Evolutionary conservation across 2,113 vertebrate genomes (phyloP), one percentile per base, ranked within the genome.

Genomic region (Aramus guarauna): DNA sequence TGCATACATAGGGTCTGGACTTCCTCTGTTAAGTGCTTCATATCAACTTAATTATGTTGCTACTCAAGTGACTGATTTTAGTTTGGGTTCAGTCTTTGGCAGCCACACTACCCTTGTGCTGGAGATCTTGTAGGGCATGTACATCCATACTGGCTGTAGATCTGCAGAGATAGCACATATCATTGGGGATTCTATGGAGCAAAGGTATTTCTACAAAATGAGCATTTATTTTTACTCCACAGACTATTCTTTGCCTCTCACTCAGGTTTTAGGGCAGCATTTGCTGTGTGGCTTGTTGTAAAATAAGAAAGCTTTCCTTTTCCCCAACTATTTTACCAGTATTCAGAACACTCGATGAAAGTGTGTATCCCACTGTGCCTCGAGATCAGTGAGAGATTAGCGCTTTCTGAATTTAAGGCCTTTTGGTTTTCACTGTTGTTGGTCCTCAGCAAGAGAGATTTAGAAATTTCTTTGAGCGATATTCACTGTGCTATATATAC

Each of bases 341-440:
- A 83, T 41, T 92, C 53, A 77, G 58, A 82, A 15, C 29, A 32
- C 32, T 43, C 0, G 0, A 29, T 18, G 9, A 50, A 85, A 66
- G 23, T 3, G 5, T 32, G 4, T 55, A 32, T 62, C 81, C 78
- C 26, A 50, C 60, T 73, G 88, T 77, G 88, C 55, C 59, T 76
- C 14, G 7, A 55, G 67, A 90, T 79, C 78, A 88, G 45, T 3
- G 24, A 82, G 62, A 58, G 81, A 96, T 94, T 62, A 90, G 26
- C 2, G 2, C 24, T 55, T 88, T 69, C 67, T 66, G 50, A 66
- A 52, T 72, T 82, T 62, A 69, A 85, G 55, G n/a, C 16, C 27
- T 82, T 93, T 90, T 75, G 71, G 26, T 50, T 90, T 94, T 88
- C 82, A 15, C 76, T 80, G n/a, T 50, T 85, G 81, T 67, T 77